phyloP scores from a whole-genome alignment of 2,797 vertebrate genomes.

The Rhinatrema bivittatum region DNA sequence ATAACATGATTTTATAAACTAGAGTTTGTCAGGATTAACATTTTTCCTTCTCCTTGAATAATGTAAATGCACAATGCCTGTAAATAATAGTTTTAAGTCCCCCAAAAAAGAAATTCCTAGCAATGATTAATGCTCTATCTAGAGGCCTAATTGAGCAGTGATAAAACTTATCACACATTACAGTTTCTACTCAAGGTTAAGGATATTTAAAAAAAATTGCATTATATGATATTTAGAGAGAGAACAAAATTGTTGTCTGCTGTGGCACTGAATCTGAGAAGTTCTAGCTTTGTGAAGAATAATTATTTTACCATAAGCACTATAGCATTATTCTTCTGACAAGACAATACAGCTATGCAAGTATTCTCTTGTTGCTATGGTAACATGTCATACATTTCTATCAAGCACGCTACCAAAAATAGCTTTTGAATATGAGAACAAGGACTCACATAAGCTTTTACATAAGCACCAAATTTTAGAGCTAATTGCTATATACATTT shows the following conservation, averaged over 20 bases:
- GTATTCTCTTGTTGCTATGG: constrained; percentile 32
- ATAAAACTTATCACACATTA: constrained; percentile 19
- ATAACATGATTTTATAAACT: not conserved
- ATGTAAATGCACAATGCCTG: not conserved
- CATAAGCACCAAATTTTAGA: no score
- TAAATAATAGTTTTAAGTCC: constrained; percentile 11
- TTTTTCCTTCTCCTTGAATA: not conserved
- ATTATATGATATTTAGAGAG: not conserved
- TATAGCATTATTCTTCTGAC: constrained; percentile 11
- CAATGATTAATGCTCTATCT: constrained; percentile 56
- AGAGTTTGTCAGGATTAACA: not conserved
- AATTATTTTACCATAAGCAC: constrained; percentile 15
- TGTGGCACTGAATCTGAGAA: not conserved
- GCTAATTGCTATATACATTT: no score
- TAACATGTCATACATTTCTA: constrained; percentile 33
- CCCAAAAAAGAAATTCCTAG: not conserved
- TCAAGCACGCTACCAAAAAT: constrained; percentile 33
- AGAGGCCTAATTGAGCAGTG: constrained; percentile 37
- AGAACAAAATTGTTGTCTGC: not conserved
- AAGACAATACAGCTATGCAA: constrained; percentile 16
- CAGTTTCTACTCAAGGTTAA: not conserved
- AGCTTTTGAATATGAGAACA: constrained; percentile 24
- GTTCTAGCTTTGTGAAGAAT: not conserved
- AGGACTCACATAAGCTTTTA: no score
- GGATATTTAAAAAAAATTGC: not conserved